These are phyloP conservation scores for Enteromius trimaculatus DNA, from an alignment of 2,797 vertebrate genomes.

Conservation along the genomic window DNA sequence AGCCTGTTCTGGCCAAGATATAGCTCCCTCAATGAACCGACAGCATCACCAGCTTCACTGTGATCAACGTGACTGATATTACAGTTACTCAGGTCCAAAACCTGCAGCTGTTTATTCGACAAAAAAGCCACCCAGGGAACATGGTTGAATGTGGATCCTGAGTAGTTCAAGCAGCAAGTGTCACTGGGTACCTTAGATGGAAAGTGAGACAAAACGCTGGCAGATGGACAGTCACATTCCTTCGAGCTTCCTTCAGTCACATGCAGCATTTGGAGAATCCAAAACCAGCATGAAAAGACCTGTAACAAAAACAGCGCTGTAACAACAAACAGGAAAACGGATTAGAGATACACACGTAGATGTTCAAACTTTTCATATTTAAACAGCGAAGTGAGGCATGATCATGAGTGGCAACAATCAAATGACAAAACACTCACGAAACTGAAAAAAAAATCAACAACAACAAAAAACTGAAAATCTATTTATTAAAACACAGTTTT, in stretches of 20 bases:
- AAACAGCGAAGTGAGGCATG: neutral
- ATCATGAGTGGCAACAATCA: neutral
- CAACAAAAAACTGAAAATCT: too few relatives aligned
- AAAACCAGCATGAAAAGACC: slow-evolving; percentile 61
- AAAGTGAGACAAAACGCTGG: slow-evolving; percentile 72
- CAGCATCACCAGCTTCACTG: slow-evolving; percentile 23
- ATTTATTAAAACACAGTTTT: neutral
- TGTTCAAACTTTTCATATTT: neutral
- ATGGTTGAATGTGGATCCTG: slow-evolving; percentile 75
- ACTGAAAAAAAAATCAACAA: too few relatives aligned
- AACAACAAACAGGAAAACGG: neutral
- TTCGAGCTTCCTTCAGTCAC: slow-evolving; percentile 50
- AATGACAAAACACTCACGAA: neutral
- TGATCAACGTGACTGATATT: slow-evolving; percentile 73
- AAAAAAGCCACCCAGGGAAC: slow-evolving; percentile 79
- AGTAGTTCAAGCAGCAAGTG: slow-evolving; percentile 86
- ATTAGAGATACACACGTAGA: slow-evolving; percentile 23
- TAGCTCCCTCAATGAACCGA: slow-evolving; percentile 70
- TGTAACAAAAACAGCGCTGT: slow-evolving; percentile 62
- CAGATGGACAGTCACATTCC: slow-evolving; percentile 78
- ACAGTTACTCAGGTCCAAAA: slow-evolving; percentile 84
- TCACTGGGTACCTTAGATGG: slow-evolving; percentile 63
- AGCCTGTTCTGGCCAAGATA: slow-evolving; percentile 81
- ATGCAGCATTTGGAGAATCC: slow-evolving; percentile 64
- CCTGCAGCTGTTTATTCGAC: slow-evolving; percentile 67